Conservation (phyloP, 2,888 invertebrate genomes). For the Machimus atricapillus region DNA sequence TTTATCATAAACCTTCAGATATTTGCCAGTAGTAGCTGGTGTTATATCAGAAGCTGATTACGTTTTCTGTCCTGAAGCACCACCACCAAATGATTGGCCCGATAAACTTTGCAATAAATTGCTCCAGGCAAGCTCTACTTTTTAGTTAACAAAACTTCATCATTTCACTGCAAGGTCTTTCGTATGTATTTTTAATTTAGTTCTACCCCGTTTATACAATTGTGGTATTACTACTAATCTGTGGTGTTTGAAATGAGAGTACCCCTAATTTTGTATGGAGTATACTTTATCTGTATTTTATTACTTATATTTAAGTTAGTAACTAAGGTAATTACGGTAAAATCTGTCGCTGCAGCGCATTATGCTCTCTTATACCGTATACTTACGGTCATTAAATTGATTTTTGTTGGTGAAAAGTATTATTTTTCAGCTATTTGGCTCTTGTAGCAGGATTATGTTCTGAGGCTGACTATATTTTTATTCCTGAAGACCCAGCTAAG, state of each 20-base stretch:
- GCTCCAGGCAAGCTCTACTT: slow-evolving; percentile 76
- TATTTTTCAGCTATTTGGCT: slow-evolving; percentile 77
- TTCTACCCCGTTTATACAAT: neutral
- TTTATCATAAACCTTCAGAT: slow-evolving; percentile 67
- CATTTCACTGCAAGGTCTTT: neutral
- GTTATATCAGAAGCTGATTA: slow-evolving; percentile 98
- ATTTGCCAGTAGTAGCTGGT: slow-evolving; percentile 95
- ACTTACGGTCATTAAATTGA: neutral
- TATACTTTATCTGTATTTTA: neutral
- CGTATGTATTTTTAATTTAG: neutral
- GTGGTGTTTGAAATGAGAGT: neutral
- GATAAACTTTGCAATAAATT: slow-evolving; percentile 93
- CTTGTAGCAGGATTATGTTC: slow-evolving; percentile 82
- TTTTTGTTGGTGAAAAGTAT: slow-evolving; percentile 13
- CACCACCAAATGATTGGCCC: slow-evolving; percentile 93
- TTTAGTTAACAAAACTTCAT: neutral
- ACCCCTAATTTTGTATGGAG: neutral
- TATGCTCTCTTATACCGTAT: neutral
- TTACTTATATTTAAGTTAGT: neutral
- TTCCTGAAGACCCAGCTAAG: slow-evolving; percentile 85
- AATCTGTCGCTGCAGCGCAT: neutral
- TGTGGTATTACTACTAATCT: neutral
- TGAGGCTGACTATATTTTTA: slow-evolving; percentile 88
- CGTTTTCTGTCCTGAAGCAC: slow-evolving; percentile 98
- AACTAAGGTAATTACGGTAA: neutral